A percentile compares a stretch with the other conserved stretches of the same genome.
Evolutionary conservation across 2,888 invertebrate species (phyloP).

Genomic region (Hemistola chrysoprasaria): DNA sequence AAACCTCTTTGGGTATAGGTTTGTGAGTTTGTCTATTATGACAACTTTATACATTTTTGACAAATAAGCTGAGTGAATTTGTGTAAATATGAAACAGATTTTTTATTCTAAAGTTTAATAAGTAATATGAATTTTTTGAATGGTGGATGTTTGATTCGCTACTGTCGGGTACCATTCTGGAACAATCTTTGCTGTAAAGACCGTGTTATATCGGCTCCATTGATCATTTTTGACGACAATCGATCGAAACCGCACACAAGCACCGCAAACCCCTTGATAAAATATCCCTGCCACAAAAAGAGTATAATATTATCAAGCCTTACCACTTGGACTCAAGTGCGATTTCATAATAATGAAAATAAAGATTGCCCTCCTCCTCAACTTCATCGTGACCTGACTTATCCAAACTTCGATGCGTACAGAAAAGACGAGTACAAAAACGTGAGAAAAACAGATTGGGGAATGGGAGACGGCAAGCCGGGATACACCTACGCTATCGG

Average conservation of each 20-base stretch:
- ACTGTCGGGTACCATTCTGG: slow-evolving; percentile 38
- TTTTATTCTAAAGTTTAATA: slow-evolving; percentile 8
- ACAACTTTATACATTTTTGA: slow-evolving; percentile 3
- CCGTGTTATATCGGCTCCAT: slow-evolving; percentile 23
- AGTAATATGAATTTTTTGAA: slow-evolving; percentile 46
- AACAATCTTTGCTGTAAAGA: slow-evolving; percentile 37
- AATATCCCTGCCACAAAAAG: slow-evolving; percentile 9
- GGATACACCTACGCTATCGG: slow-evolving; percentile 76
- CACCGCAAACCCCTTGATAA: slow-evolving; percentile 12
- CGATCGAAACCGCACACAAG: neutral
- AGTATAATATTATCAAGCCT: slow-evolving; percentile 23
- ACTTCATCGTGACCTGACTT: slow-evolving; percentile 61
- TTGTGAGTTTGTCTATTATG: no score
- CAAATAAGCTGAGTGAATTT: neutral
- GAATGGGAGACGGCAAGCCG: slow-evolving; percentile 53
- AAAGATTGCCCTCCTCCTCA: slow-evolving; percentile 37
- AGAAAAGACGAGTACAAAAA: slow-evolving; percentile 60
- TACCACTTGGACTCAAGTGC: slow-evolving; percentile 57
- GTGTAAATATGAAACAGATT: slow-evolving; percentile 7
- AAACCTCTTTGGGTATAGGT: no score
- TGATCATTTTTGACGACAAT: slow-evolving; percentile 13
- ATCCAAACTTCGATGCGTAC: slow-evolving; percentile 62
- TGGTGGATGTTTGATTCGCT: slow-evolving; percentile 33
- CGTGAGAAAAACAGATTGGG: slow-evolving; percentile 55
- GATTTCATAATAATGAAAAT: slow-evolving; percentile 38